phyloP scores from a whole-genome alignment of 2,888 invertebrate species.

The Urechis unicinctus region DNA sequence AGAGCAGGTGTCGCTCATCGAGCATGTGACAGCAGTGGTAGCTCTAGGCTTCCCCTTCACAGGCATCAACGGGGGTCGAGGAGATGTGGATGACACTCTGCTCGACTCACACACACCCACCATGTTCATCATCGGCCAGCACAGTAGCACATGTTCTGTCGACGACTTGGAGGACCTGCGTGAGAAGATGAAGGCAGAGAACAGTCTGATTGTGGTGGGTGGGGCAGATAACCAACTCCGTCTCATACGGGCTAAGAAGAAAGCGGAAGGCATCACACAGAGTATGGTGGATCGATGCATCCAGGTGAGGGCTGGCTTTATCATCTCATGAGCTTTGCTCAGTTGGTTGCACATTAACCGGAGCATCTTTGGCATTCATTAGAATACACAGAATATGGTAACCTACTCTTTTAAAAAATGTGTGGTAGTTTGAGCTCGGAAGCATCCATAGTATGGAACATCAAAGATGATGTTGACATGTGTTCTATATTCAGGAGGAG shows the following conservation, averaged over 20 bases:
- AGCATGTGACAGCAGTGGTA: slow-evolving; percentile 67
- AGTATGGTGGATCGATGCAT: slow-evolving; percentile 72
- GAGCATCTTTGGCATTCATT: no score
- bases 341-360: no score
- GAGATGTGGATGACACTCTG: slow-evolving; percentile 69
- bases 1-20: slow-evolving; percentile 67
- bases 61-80: slow-evolving; percentile 67
- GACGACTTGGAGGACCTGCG: slow-evolving; percentile 68
- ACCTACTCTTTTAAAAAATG: no score
- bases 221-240: slow-evolving; percentile 71
- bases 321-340: no score
- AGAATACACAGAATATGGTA: no score
- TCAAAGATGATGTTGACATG: slow-evolving; percentile 27
- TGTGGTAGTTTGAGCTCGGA: no score
- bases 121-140: slow-evolving; percentile 73
- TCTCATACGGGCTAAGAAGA: slow-evolving; percentile 64
- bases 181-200: slow-evolving; percentile 70
- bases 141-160: slow-evolving; percentile 58
- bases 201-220: slow-evolving; percentile 70
- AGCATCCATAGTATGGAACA: not conserved
- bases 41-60: slow-evolving; percentile 72
- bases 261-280: slow-evolving; percentile 71
- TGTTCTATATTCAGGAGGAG: slow-evolving; percentile 40
- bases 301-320: no score
- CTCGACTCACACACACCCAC: slow-evolving; percentile 68